Evolutionary conservation across 2,113 vertebrate species (phyloP), one percentile per base, ranked within the genome.

Genomic region (Eulacestoma nigropectus): DNA sequence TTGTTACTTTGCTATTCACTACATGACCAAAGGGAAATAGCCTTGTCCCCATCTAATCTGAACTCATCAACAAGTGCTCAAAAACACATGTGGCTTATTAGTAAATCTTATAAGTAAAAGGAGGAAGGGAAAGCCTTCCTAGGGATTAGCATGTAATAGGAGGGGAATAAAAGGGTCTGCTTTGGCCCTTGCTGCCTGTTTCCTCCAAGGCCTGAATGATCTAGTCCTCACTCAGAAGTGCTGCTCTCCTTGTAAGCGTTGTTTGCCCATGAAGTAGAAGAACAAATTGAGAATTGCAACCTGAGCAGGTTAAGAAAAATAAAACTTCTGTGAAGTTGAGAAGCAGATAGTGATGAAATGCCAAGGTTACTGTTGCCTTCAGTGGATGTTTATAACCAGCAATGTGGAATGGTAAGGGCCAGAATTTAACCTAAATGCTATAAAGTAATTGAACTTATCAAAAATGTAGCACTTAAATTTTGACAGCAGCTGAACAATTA

Each of bases 31-130:
- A 79, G 76, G 69, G 87, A 96, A 94, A 96, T 83, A 92, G 68
- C 59, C 50, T 29, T 83, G 42, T 90, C 75, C 85, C 81, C 10
- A 13, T 70, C 50, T 91, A 91, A 93, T 91, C 74, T 92, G 72
- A 90, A 68, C 30, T 92, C 83, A 73, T 64, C 83, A 93, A 78
- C 91, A 97, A 91, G 79, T 95, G 62, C 41, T 93, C 33, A 94
- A 81, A 96, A 83, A 15, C 33, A 35, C 53, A 87, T 8, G 14
- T 88, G 65, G 60, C 75, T 91, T 95, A 7, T 68, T 70, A 91
- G 56, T 56, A 80, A 60, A 70, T 29, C 59, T 69, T 94, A 41
- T 62, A 87, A 89, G 93, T 93, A 85, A 85, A 90, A 62, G 46
- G 13, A 63, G 6, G 49, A 65, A 53, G 50, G 53, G n/a, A 73